Evolutionary conservation across 2,797 vertebrate species (phyloP).

Genomic region (Peromyscus melanophrys): DNA sequence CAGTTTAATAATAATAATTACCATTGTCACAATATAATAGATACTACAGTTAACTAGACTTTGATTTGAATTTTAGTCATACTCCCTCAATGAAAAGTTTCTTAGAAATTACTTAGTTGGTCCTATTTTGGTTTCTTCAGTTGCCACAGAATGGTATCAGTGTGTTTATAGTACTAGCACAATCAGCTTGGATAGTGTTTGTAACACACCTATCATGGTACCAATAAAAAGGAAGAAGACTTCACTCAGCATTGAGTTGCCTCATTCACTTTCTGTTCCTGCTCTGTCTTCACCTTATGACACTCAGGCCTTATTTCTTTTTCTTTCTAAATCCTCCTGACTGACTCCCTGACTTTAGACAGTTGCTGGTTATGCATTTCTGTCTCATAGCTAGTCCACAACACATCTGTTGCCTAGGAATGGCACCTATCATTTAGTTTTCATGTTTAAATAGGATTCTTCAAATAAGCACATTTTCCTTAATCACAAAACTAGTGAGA

Average conservation of each 20-base stretch:
- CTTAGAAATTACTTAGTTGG: background rate
- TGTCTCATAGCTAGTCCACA: background rate
- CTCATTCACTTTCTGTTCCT: background rate
- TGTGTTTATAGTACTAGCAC: background rate
- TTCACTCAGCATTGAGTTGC: background rate
- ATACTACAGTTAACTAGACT: background rate
- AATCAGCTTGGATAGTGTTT: background rate
- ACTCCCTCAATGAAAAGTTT: background rate
- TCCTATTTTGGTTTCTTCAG: background rate
- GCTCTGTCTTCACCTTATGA: background rate
- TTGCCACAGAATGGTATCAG: background rate
- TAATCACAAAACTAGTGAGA: background rate
- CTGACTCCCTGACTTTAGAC: background rate
- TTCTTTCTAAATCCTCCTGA: background rate
- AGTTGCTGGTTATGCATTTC: background rate
- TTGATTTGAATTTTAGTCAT: background rate
- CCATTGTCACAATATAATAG: background rate
- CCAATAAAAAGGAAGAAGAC: background rate
- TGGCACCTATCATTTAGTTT: conserved; percentile 1
- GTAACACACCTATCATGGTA: background rate
- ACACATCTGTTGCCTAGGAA: background rate
- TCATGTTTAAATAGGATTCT: background rate
- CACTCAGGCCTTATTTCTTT: background rate
- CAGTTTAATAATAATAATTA: background rate
- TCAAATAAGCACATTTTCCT: conserved; percentile 16